Evolutionary conservation across 1,140 invertebrate genomes (phyloP), one percentile per base, ranked within the genome.

Genomic region (Trachymyrmex cornetzi): DNA sequence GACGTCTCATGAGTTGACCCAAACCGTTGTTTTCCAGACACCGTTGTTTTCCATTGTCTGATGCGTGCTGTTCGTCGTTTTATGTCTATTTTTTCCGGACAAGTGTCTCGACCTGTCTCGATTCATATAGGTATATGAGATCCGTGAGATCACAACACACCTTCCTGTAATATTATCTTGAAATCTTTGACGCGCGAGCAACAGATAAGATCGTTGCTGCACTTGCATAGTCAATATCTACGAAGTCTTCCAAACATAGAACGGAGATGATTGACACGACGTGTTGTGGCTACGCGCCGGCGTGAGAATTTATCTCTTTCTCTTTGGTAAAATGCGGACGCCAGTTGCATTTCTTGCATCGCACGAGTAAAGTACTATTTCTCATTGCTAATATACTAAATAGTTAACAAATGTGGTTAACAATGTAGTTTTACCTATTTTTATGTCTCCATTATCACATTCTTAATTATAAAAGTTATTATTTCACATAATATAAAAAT

Each of bases 131-230:
- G 34, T 19, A 74, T 27, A 38, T 14, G 12, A 57, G 48, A 81
- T 69, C 22, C 44, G 38, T 38, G 38, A 50, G 24, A 48, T 34
- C 24, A 74, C 12, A 30, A 24, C 14, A 27, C 71, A 57, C 5
- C 34, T 85, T 53, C 34, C 30, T 63, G 27, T 24, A 50, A 63
- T 38, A 64, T 77, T 85, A 77, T 85, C 38, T 50, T 16, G n/a
- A 34, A 63, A 85, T 77, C 71, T 77, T 44, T 63, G 38, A 85
- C 81, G 71, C 19, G 48, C 27, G 44, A 38, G 44, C 59, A 63
- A 63, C 27, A 27, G 38, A 85, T 85, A 85, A 77, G 19, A 77
- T 53, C 38, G 27, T 30, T 50, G 71, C 3, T 16, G 24, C 64
- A 64, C 16, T 71, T 14, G 53, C 30, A 71, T 59, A 30, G 50